These are phyloP conservation scores for Parauchenoglanis punctatus DNA, from an alignment of 2,797 vertebrate species.

Conservation along the genomic window DNA sequence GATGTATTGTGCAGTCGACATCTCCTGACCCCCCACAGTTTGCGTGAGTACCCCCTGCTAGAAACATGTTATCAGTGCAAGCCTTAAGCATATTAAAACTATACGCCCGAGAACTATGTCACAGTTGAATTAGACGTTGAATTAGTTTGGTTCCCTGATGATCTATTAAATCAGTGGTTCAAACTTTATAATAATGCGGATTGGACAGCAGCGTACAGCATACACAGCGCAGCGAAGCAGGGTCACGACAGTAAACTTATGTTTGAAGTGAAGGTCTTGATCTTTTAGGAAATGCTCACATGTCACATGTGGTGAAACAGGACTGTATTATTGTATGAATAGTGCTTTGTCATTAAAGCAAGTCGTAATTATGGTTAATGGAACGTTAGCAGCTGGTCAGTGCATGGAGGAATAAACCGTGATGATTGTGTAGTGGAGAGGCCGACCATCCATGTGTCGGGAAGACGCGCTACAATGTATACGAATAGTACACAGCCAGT, in stretches of 20 bases:
- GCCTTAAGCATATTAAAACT: conserved; percentile 11
- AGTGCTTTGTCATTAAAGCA: neutral
- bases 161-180: neutral
- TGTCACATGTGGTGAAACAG: neutral
- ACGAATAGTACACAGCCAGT: neutral
- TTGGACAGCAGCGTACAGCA: neutral
- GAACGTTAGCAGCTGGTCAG: neutral
- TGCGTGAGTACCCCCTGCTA: conserved; percentile 8
- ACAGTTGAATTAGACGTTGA: neutral
- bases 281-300: neutral
- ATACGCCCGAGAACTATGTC: neutral
- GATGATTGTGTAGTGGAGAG: neutral
- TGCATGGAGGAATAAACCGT: neutral
- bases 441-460: neutral
- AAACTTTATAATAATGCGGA: neutral
- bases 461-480: neutral
- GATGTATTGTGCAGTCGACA: neutral
- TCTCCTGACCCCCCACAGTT: conserved; percentile 4
- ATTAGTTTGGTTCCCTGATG: neutral
- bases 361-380: neutral
- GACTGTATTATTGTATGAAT: neutral
- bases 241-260: neutral
- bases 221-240: neutral
- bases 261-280: neutral
- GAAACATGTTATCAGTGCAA: neutral